phyloP scores from a whole-genome alignment of 1,140 invertebrate genomes.

The Lerema accius region DNA sequence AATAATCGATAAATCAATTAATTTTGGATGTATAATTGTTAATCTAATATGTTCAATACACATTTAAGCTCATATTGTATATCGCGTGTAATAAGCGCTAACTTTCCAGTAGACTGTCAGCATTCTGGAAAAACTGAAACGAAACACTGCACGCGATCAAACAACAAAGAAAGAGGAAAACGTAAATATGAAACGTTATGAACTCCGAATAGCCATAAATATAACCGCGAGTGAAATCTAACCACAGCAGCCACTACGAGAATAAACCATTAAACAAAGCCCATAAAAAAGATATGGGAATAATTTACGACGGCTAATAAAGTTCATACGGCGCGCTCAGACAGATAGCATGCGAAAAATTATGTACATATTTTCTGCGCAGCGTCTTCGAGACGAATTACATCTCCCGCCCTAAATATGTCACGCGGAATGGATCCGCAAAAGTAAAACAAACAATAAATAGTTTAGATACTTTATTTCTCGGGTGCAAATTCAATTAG shows the following conservation, averaged over 20 bases:
- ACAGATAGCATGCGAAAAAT: slow-evolving; percentile 28
- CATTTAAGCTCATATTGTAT: too few species aligned
- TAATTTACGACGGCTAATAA: slow-evolving; percentile 28
- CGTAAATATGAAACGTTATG: not conserved
- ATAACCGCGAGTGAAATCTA: slow-evolving; percentile 20
- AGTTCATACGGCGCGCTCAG: slow-evolving; percentile 22
- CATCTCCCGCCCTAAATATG: too few species aligned
- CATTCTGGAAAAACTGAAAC: too few species aligned
- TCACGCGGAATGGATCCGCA: too few species aligned
- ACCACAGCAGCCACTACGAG: slow-evolving; percentile 24
- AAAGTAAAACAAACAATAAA: too few species aligned
- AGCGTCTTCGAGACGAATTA: slow-evolving; percentile 9
- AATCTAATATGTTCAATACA: too few species aligned
- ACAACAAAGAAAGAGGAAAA: slow-evolving; percentile 1
- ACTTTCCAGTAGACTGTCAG: too few species aligned
- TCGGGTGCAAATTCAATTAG: too few species aligned
- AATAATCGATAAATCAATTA: too few species aligned
- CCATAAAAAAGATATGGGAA: slow-evolving; percentile 32
- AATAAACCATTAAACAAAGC: slow-evolving; percentile 31
- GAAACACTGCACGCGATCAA: not conserved
- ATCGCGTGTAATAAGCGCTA: too few species aligned
- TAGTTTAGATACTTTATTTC: too few species aligned
- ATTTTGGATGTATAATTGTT: too few species aligned
- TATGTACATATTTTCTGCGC: slow-evolving; percentile 26
- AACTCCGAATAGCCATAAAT: slow-evolving; percentile 11